Evolutionary conservation across 2,797 vertebrate species (phyloP).

Genomic region (Micrastur ruficollis): DNA sequence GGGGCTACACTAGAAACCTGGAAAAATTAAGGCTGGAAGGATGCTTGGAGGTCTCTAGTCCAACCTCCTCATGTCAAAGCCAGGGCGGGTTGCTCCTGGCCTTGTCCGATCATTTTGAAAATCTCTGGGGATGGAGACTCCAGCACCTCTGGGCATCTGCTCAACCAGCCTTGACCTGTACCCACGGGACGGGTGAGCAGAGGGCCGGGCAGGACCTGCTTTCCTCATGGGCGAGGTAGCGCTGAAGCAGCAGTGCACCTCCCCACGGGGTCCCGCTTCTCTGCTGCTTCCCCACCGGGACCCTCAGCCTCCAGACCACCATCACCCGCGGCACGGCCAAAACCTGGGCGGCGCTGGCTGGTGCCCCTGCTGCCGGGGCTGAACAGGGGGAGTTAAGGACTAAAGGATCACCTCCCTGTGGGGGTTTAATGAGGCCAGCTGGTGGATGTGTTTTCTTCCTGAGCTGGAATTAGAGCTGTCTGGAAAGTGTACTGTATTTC

Average conservation of each 20-base stretch:
- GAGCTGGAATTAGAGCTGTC: neutral
- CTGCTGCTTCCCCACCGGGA: neutral
- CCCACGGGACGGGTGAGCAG: neutral
- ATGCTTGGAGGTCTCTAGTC: neutral
- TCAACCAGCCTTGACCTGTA: neutral
- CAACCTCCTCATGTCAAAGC: neutral
- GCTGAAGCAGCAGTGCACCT: neutral
- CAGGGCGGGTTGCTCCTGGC: neutral
- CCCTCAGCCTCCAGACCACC: neutral
- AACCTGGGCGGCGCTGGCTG: neutral
- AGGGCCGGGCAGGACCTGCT: neutral
- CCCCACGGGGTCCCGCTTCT: neutral
- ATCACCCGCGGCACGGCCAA: neutral
- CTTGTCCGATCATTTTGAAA: neutral
- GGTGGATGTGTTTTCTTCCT: neutral
- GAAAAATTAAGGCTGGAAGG: neutral
- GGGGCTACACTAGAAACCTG: neutral
- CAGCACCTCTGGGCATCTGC: neutral
- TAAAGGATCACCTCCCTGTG: neutral
- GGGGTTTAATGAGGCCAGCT: neutral
- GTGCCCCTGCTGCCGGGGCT: fast-evolving
- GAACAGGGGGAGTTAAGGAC: neutral
- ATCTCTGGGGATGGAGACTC: neutral
- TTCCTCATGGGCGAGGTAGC: neutral
- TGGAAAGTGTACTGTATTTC: neutral